Conservation (phyloP, 2,888 invertebrate genomes). For the Amiota minor region DNA sequence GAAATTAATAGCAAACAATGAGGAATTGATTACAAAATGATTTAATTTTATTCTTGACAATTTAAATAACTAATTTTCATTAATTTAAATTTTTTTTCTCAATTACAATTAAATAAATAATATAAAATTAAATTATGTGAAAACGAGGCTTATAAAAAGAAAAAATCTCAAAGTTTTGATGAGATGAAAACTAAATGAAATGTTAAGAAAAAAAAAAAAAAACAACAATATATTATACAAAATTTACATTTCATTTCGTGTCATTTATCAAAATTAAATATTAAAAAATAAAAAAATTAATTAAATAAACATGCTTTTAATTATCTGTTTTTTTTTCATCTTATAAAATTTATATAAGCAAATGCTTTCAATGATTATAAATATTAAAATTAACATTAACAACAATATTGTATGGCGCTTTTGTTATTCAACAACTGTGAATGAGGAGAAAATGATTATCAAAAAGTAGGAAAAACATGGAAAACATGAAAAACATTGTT, state of each 20-base stretch:
- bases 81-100: conserved; percentile 9
- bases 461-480: neutral
- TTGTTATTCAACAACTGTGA: neutral
- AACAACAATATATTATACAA: neutral
- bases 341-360: neutral
- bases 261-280: conserved; percentile 19
- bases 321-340: neutral
- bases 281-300: conserved; percentile 9
- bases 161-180: neutral
- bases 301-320: conserved; percentile 23
- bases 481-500: conserved; percentile 7
- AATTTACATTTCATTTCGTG: neutral
- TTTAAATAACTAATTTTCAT: conserved; percentile 23
- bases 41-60: neutral
- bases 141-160: neutral
- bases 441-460: neutral
- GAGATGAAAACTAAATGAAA: neutral
- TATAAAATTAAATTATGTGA: neutral
- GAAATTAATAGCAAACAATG: too few species aligned
- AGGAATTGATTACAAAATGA: too few species aligned
- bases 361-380: conserved; percentile 10
- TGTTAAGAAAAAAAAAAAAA: neutral
- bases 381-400: conserved; percentile 20
- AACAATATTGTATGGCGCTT: neutral
- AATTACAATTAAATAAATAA: neutral